Evolutionary conservation across 2,797 vertebrate species (phyloP).

Genomic region (Syngnathus rostellatus): DNA sequence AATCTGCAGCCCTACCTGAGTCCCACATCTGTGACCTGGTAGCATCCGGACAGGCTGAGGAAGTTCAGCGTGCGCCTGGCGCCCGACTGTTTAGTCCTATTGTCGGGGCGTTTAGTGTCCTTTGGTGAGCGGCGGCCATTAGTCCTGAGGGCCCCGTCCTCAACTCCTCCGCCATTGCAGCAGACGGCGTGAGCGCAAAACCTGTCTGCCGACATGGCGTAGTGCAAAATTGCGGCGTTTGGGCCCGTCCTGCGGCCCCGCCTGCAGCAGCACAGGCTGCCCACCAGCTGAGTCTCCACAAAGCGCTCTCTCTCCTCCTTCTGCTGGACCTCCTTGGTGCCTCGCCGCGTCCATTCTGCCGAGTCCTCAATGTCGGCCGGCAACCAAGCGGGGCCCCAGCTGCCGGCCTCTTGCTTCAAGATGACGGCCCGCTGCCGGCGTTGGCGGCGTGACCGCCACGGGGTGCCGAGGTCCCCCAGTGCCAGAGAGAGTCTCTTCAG

Average conservation of each 20-base stretch:
- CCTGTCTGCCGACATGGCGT: conserved; percentile 71
- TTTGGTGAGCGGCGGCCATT: conserved; percentile 50
- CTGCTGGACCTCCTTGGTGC: conserved; percentile 52
- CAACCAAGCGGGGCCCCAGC: conserved; percentile 75
- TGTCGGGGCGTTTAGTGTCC: conserved; percentile 60
- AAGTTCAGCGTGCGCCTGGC: conserved; percentile 79
- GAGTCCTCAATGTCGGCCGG: conserved; percentile 93
- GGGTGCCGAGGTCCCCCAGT: conserved; percentile 72
- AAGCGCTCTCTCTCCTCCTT: conserved; percentile 57
- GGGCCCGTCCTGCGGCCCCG: conserved; percentile 79
- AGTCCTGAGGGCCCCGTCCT: conserved; percentile 75
- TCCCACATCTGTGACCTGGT: conserved; percentile 89
- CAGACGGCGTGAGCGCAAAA: conserved; percentile 87
- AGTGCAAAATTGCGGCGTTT: conserved; percentile 71
- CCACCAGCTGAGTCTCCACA: conserved; percentile 65
- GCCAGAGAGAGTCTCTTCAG: conserved; percentile 82
- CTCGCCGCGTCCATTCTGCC: conserved; percentile 78
- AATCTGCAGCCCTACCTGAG: conserved; percentile 76
- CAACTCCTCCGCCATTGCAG: conserved; percentile 65
- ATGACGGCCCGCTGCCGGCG: conserved; percentile 56
- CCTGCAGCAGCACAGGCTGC: conserved; percentile 72
- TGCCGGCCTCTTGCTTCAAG: conserved; percentile 57
- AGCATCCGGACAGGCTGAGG: conserved; percentile 96
- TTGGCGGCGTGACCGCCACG: conserved; percentile 29
- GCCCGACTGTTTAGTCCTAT: conserved; percentile 68